Evolutionary conservation across 2,888 invertebrate genomes (phyloP).

Genomic region (Meghimatium bilineatum): DNA sequence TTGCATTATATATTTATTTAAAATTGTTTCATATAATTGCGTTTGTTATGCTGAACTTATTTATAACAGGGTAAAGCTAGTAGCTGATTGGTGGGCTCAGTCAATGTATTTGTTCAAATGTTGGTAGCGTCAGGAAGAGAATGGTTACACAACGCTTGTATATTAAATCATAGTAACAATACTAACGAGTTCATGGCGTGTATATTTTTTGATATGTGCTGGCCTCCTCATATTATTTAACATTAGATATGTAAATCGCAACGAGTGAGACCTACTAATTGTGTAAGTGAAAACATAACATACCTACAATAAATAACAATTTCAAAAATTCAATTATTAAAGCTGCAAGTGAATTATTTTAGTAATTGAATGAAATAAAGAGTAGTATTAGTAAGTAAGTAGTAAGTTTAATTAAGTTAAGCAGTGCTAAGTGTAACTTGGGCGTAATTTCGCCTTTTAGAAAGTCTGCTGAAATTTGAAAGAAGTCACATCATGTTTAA

Average conservation of each 20-base stretch:
- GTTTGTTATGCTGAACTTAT: constrained; percentile 27
- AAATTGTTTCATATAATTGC: not conserved
- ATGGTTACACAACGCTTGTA: constrained; percentile 53
- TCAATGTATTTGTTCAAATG: constrained; percentile 69
- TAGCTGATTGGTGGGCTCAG: constrained; percentile 70
- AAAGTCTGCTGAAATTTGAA: too few relatives aligned
- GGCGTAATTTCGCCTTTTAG: too few relatives aligned
- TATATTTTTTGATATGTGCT: not conserved
- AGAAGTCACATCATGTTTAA: too few relatives aligned
- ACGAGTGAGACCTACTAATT: not conserved
- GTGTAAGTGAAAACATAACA: not conserved
- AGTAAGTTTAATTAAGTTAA: too few relatives aligned
- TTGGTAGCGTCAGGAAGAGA: constrained; percentile 60
- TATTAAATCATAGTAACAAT: not conserved
- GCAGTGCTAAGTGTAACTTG: too few relatives aligned
- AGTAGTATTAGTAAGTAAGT: too few relatives aligned
- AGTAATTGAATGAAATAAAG: too few relatives aligned
- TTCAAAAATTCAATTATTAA: too few relatives aligned
- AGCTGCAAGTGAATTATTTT: too few relatives aligned
- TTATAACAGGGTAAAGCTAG: constrained; percentile 53
- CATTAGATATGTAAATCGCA: not conserved
- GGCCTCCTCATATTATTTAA: too few relatives aligned
- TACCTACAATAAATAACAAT: too few relatives aligned
- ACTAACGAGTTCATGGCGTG: not conserved
- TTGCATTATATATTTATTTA: too few relatives aligned